These are phyloP conservation scores for Pipra filicauda DNA, from an alignment of 2,113 vertebrate genomes.

Conservation along the genomic window DNA sequence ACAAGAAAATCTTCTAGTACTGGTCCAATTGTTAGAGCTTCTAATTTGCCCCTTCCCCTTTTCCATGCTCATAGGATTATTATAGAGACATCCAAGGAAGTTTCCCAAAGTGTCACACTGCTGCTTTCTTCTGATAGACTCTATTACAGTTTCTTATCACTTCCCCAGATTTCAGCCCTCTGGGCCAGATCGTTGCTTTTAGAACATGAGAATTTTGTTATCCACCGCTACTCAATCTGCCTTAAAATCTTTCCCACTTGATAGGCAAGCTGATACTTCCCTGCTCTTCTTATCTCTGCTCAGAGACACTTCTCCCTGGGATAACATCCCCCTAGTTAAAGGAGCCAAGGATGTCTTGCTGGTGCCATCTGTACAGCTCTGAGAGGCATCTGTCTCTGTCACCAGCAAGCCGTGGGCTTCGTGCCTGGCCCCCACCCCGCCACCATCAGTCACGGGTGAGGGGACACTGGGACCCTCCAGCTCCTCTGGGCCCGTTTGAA, in stretches of 20 bases:
- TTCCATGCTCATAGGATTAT: not conserved
- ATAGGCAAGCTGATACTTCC: constrained; percentile 31
- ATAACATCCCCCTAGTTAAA: not conserved
- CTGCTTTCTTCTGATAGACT: not conserved
- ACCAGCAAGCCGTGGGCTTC: not conserved
- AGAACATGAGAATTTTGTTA: not conserved
- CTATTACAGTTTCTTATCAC: constrained; percentile 27
- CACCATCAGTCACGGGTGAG: not conserved
- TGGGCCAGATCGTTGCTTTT: constrained; percentile 30
- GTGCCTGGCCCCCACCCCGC: constrained; percentile 2
- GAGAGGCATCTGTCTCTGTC: constrained; percentile 54
- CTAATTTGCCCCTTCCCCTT: not conserved
- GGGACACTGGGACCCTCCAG: not conserved
- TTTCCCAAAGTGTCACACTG: not conserved
- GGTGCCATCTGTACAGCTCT: constrained; percentile 45
- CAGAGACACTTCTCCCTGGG: not conserved
- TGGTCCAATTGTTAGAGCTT: not conserved
- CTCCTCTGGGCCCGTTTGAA: not conserved
- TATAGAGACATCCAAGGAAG: not conserved
- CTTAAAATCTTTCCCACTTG: constrained; percentile 9
- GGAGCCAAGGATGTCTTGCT: constrained; percentile 45
- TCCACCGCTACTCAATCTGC: not conserved
- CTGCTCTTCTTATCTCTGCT: constrained; percentile 12
- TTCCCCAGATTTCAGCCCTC: constrained; percentile 42
- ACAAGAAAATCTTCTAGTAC: not conserved